A percentile compares a stretch with the other conserved stretches of the same genome.
Conservation (phyloP, 1,140 invertebrate genomes). For the Cydia amplana region DNA sequence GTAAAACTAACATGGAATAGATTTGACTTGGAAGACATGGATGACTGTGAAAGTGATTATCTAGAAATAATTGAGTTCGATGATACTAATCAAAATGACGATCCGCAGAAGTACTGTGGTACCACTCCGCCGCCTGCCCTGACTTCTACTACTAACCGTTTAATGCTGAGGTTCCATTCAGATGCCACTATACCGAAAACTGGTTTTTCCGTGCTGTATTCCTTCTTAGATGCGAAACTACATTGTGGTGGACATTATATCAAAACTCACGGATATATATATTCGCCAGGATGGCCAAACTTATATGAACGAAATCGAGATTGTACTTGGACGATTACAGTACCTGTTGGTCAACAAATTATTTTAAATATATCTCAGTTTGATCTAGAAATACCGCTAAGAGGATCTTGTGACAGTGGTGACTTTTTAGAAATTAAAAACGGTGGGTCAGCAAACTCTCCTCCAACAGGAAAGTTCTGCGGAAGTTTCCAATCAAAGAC, state of each 20-base stretch:
- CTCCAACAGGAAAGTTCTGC: slow-evolving; percentile 87
- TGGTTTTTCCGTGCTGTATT: slow-evolving; percentile 87
- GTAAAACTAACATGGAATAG: slow-evolving; percentile 87
- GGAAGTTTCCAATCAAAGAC: slow-evolving; percentile 81
- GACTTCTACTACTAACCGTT: slow-evolving; percentile 83
- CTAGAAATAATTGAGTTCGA: slow-evolving; percentile 86
- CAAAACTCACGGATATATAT: slow-evolving; percentile 84
- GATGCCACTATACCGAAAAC: slow-evolving; percentile 80
- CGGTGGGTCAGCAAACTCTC: slow-evolving; percentile 83
- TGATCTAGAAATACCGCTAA: slow-evolving; percentile 82
- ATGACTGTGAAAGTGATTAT: slow-evolving; percentile 85
- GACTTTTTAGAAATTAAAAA: slow-evolving; percentile 92
- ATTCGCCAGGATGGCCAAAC: slow-evolving; percentile 87
- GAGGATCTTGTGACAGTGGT: slow-evolving; percentile 79
- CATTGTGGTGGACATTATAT: slow-evolving; percentile 89
- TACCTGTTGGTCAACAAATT: slow-evolving; percentile 84
- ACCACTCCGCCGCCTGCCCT: slow-evolving; percentile 83
- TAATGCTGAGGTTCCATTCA: slow-evolving; percentile 85
- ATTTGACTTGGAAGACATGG: slow-evolving; percentile 85
- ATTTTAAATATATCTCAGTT: slow-evolving; percentile 86
- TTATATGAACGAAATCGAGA: slow-evolving; percentile 84
- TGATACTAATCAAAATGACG: slow-evolving; percentile 50
- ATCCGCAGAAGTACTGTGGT: slow-evolving; percentile 86
- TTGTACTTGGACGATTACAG: slow-evolving; percentile 89
- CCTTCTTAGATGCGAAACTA: slow-evolving; percentile 82